These are phyloP conservation scores for Melikaiella ostensackeni DNA, from an alignment of 2,888 invertebrate species.

Conservation along the genomic window DNA sequence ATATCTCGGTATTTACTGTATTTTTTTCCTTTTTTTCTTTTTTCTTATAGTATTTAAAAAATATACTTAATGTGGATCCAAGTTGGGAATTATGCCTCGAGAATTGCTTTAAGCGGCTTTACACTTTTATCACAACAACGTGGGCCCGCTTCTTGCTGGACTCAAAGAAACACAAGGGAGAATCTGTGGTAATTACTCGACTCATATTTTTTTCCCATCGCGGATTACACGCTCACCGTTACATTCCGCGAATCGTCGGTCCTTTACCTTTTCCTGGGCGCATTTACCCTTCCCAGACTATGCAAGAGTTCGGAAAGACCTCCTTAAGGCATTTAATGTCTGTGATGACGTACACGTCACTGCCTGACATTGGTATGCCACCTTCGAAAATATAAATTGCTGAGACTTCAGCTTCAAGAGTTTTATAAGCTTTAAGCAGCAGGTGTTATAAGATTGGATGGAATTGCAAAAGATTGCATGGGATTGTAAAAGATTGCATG, in stretches of 20 bases:
- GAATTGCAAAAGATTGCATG: not conserved
- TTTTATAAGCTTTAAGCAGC: not conserved
- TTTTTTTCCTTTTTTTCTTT: too few species aligned
- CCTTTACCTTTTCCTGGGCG: constrained; percentile 45
- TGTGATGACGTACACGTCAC: constrained; percentile 24
- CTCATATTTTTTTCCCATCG: constrained; percentile 16
- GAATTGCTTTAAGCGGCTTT: not conserved
- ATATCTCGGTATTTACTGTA: too few species aligned
- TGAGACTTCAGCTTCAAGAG: not conserved
- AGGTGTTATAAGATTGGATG: too few species aligned
- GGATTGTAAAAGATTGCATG: too few species aligned
- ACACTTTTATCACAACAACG: not conserved
- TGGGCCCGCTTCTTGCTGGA: not conserved
- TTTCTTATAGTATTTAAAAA: too few species aligned
- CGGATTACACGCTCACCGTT: constrained; percentile 57
- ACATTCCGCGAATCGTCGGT: constrained; percentile 56
- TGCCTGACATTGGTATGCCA: constrained; percentile 10
- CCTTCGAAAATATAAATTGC: constrained; percentile 1
- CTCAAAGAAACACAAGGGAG: not conserved
- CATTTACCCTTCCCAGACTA: constrained; percentile 32
- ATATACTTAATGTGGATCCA: not conserved
- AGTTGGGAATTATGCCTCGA: not conserved
- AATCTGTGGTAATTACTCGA: constrained; percentile 7
- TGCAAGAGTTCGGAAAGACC: constrained; percentile 17
- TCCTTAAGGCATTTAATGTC: constrained; percentile 28